phyloP scores from a whole-genome alignment of 2,888 invertebrate species.

The Operophtera brumata region DNA sequence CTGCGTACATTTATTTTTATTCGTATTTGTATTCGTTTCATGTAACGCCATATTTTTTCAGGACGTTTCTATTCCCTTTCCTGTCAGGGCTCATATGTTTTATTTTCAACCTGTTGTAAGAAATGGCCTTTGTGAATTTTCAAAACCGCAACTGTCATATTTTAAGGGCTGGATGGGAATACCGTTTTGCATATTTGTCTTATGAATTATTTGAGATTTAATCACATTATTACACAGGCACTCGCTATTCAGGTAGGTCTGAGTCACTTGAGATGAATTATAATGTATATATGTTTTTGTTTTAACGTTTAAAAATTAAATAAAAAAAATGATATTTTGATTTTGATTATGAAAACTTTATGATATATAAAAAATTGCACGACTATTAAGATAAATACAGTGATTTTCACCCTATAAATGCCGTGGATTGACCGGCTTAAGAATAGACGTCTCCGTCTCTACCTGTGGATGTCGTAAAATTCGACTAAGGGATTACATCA shows the following conservation, averaged over 20 bases:
- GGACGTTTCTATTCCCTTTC: constrained; percentile 58
- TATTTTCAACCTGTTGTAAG: constrained; percentile 36
- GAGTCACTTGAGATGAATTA: too few relatives aligned
- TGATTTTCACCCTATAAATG: too few relatives aligned
- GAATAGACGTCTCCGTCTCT: too few relatives aligned
- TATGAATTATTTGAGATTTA: not conserved
- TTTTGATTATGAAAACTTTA: too few relatives aligned
- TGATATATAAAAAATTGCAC: too few relatives aligned
- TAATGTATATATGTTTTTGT: too few relatives aligned
- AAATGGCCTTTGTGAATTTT: constrained; percentile 31
- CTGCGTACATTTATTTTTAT: constrained; percentile 72
- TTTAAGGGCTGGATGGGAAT: constrained; percentile 11
- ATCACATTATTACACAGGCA: not conserved
- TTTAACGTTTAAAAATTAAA: too few relatives aligned
- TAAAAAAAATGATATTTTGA: too few relatives aligned
- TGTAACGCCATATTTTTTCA: constrained; percentile 70
- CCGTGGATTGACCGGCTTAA: too few relatives aligned
- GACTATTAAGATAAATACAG: too few relatives aligned
- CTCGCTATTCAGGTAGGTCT: not conserved
- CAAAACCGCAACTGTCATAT: constrained; percentile 35
- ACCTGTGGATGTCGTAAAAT: too few relatives aligned
- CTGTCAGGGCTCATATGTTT: constrained; percentile 39
- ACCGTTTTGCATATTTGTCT: constrained; percentile 2
- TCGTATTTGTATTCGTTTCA: constrained; percentile 77
- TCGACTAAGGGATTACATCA: too few relatives aligned